Base-by-base conservation (phyloP, 2,888 invertebrate species). In the Apoderus coryli region DNA sequence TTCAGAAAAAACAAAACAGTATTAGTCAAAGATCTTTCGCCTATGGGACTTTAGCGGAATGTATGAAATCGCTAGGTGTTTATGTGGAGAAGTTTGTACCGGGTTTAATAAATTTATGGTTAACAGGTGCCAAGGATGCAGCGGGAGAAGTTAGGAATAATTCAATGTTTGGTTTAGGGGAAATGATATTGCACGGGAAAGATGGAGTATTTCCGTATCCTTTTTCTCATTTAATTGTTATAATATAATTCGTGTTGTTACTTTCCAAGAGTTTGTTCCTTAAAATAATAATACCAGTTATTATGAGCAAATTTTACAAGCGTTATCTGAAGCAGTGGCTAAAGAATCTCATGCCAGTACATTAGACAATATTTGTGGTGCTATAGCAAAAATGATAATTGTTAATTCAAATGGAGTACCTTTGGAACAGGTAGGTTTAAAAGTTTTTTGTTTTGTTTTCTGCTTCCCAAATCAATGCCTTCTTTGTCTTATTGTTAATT, bases 361-460 rank as follows among this genome's bases (percentile, higher is more conserved):
- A 3, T 57, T 76, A 34, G 84, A 84, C 50, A 84, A 84, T 50
- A 72, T 81, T 40, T 76, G 78, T 52, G 82, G 77, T 28, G 78
- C 81, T 16, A 64, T 80, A 29, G 75, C 79, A 14, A 67, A 80
- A 34, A 64, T 84, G 48, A 76, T 84, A 29, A 59, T 72, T 19
- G 65, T 69, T 2, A 76, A 79, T 54, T 57, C 65, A 24, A 54
- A 55, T 32, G 62, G 63, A 40, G 60, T 82, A 35, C 81, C 81
- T 11, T 51, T 82, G 33, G 68, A 68, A n/a, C 73, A 76, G 55
- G 77, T 71, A 44, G 46, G 44, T 32, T n/a, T 12, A 27, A 13
- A 12, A 4, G 4, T 11, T 7, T 14, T 12, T 22, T 35, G 10
- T 22, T n/a, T 30, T 4, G n/a, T 25, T 22, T 28, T 29, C 22